These are phyloP conservation scores for Operophtera brumata DNA, from an alignment of 2,888 invertebrate genomes.

Conservation along the genomic window DNA sequence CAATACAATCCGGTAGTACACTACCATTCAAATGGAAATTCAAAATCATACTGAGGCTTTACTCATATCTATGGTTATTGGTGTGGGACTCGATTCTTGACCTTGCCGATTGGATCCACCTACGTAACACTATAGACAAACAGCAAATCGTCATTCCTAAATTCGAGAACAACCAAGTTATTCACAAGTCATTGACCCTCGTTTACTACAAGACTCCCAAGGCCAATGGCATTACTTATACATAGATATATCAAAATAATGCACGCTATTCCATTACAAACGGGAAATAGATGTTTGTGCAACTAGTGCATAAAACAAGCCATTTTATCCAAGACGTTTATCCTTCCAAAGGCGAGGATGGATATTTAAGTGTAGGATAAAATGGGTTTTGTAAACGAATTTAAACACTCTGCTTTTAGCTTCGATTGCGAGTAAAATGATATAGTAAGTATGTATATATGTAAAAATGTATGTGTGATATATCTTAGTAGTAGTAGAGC, in stretches of 20 bases:
- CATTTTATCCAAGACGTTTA: too few species aligned
- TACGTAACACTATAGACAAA: constrained; percentile 63
- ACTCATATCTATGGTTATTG: too few species aligned
- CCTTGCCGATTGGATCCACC: constrained; percentile 67
- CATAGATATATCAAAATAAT: neutral
- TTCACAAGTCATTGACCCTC: constrained; percentile 52
- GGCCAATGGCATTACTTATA: constrained; percentile 11
- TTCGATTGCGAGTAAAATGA: too few species aligned
- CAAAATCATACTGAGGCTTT: constrained; percentile 42
- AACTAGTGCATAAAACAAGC: too few species aligned
- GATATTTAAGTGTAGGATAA: too few species aligned
- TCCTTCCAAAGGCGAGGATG: too few species aligned
- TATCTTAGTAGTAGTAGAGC: too few species aligned
- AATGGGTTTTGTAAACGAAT: too few species aligned
- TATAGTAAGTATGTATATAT: too few species aligned
- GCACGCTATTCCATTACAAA: neutral
- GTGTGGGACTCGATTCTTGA: constrained; percentile 32
- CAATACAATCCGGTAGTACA: neutral
- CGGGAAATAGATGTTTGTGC: neutral
- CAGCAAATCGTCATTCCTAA: constrained; percentile 36
- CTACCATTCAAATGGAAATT: constrained; percentile 26
- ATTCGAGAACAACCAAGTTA: constrained; percentile 49
- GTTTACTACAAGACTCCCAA: constrained; percentile 18
- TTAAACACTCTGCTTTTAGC: too few species aligned
- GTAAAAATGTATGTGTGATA: too few species aligned